Base-by-base conservation (phyloP, 2,797 vertebrate species). In the Crax fasciolata region DNA sequence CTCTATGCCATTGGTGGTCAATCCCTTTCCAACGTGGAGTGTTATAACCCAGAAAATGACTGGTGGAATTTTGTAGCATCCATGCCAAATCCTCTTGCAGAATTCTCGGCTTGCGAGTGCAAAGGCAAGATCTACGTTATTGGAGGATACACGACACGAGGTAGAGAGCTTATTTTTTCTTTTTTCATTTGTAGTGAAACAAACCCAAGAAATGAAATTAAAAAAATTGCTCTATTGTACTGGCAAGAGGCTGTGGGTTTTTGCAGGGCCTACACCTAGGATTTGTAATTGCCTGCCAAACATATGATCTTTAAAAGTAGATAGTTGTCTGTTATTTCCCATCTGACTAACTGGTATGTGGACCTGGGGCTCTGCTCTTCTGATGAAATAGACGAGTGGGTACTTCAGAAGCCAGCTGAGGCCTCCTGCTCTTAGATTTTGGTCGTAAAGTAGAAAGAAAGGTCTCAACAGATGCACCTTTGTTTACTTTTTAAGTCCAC, bases 21-120 rank as follows among this genome's bases (percentile, higher is more conserved):
- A 88, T 98, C 98, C 28, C 97, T 99, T 90, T 98, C 99, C 74
- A 99, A 98, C 0, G 98, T 99, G 93, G 99, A 99, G 97, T 99
- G 99, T 96, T 99, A 99, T 93, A 98, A 97, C 84, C 99, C 99
- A 0, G 99, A 99, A 83, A 98, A 99, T 16, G 99, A 99, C 95
- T 98, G 99, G 90, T 99, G 99, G 99, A 99, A 98, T 80, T 99
- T 99, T 0, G 98, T 99, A 81, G 98, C 99, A 0, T 99, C 99
- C 2, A 98, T 99, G 97, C 99, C 99, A 3, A 98, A 98, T 75
- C 98, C 99, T 7, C 97, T 99, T 80, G 99, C 98, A 5, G 99
- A 99, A 97, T 99, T 99, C 96, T 99, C 99, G 7, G 99, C 99
- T 8, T 99, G 99, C 2, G 99, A 99, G 79, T 99, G 99, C 95